These are phyloP conservation scores for Hesperia comma DNA, from an alignment of 2,888 invertebrate genomes.

Conservation along the genomic window DNA sequence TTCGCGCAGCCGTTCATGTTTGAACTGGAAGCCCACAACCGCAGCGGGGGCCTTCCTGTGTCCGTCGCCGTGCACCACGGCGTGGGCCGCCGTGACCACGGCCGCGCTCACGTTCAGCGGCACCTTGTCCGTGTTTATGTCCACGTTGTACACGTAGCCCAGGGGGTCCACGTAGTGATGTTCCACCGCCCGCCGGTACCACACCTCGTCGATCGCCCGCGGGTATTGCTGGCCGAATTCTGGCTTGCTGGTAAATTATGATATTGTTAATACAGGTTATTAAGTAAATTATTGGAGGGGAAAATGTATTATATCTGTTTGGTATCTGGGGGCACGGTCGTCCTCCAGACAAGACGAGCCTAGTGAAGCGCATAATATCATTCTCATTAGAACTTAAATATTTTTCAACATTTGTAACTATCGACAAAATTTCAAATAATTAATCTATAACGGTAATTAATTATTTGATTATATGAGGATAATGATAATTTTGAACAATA, in stretches of 20 bases:
- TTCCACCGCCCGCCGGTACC: slow-evolving; percentile 95
- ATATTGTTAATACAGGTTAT: not conserved
- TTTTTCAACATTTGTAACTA: no score
- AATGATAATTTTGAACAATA: no score
- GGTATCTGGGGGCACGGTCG: no score
- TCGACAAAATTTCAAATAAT: no score
- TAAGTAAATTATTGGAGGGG: no score
- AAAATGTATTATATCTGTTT: no score
- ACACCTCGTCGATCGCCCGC: slow-evolving; percentile 92
- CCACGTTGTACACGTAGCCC: slow-evolving; percentile 89
- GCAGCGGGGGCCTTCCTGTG: slow-evolving; percentile 86
- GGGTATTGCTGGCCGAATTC: slow-evolving; percentile 90
- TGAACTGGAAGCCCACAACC: slow-evolving; percentile 91
- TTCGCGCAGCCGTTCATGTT: slow-evolving; percentile 89
- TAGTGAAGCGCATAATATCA: no score
- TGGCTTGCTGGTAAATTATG: slow-evolving; percentile 71
- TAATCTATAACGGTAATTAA: no score
- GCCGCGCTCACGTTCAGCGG: slow-evolving; percentile 86
- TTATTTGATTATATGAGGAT: no score
- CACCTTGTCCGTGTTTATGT: slow-evolving; percentile 68
- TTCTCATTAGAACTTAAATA: no score
- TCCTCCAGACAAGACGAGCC: no score
- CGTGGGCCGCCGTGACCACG: slow-evolving; percentile 93
- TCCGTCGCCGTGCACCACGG: slow-evolving; percentile 88
- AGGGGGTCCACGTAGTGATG: slow-evolving; percentile 90